phyloP scores from a whole-genome alignment of 1,140 invertebrate species.

The Probaryconus sp. region DNA sequence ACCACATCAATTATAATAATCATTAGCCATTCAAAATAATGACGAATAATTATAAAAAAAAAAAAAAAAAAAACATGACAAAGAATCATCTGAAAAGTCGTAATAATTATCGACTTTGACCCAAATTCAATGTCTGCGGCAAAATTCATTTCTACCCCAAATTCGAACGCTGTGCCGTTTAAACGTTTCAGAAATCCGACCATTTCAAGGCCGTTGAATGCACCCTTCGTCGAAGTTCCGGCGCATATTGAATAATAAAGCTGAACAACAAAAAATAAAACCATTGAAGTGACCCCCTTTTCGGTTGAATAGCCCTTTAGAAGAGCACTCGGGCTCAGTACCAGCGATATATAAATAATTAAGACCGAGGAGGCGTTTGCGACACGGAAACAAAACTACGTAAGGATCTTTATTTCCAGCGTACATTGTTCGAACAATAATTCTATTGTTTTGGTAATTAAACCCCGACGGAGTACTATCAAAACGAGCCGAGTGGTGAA shows the following conservation, averaged over 20 bases:
- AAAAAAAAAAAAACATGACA: no score
- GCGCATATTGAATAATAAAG: background rate
- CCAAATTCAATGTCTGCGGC: no score
- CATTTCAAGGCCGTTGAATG: background rate
- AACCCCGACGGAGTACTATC: constrained; percentile 41
- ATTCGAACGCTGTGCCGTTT: no score
- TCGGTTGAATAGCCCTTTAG: constrained; percentile 5
- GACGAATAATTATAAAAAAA: no score
- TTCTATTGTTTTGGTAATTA: constrained; percentile 62
- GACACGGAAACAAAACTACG: constrained; percentile 16
- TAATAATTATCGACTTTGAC: no score
- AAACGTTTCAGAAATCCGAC: no score
- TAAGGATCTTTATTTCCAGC: constrained; percentile 47
- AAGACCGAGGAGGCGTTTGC: constrained; percentile 20
- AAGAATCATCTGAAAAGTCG: no score
- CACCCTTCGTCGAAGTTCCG: background rate
- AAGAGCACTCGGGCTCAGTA: background rate
- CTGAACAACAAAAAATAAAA: constrained; percentile 9
- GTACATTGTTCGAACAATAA: constrained; percentile 38
- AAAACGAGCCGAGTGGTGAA: constrained; percentile 24
- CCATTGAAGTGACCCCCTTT: constrained; percentile 22
- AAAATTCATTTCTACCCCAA: no score
- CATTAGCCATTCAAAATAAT: no score
- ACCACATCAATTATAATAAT: no score
- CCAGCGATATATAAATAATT: constrained; percentile 24